Percentiles rank a stretch among this genome's conserved stretches.
phyloP scores from a whole-genome alignment of 2,888 invertebrate genomes.

The Leucophenga montana region DNA sequence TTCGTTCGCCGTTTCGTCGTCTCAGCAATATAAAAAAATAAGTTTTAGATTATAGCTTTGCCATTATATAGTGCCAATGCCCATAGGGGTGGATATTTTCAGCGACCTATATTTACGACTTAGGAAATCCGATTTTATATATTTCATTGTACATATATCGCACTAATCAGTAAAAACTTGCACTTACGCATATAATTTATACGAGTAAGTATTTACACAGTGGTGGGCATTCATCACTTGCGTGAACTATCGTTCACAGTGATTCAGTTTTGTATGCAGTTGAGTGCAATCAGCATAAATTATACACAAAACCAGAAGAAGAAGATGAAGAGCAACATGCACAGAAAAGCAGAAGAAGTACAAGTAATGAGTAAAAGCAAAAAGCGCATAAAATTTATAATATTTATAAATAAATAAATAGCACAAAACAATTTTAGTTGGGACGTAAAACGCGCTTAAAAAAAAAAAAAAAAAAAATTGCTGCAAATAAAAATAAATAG shows the following conservation, averaged over 20 bases:
- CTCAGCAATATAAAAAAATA: too few species aligned
- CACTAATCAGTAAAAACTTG: too few species aligned
- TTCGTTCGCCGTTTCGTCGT: too few species aligned
- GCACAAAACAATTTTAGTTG: conserved; percentile 9
- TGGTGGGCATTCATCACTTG: conserved; percentile 2
- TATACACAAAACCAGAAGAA: conserved; percentile 49
- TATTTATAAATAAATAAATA: conserved; percentile 15
- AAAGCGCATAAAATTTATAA: background rate
- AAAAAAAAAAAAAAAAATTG: background rate
- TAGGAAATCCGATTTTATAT: too few species aligned
- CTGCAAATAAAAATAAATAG: conserved; percentile 20
- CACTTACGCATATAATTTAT: too few species aligned
- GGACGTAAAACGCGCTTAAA: background rate
- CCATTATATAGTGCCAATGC: too few species aligned
- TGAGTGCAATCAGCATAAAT: conserved; percentile 69
- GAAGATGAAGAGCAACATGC: background rate
- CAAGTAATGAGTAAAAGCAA: background rate
- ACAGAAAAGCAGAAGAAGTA: background rate
- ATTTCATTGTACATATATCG: too few species aligned
- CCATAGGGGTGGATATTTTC: too few species aligned
- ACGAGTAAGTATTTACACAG: too few species aligned
- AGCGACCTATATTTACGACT: too few species aligned
- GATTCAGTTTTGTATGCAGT: conserved; percentile 36
- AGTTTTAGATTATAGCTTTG: too few species aligned
- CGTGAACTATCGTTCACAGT: background rate